A percentile compares a stretch with the other conserved stretches of the same genome.
These are phyloP conservation scores for Zapus hudsonius DNA, from an alignment of 2,113 vertebrate genomes.

Conservation along the genomic window DNA sequence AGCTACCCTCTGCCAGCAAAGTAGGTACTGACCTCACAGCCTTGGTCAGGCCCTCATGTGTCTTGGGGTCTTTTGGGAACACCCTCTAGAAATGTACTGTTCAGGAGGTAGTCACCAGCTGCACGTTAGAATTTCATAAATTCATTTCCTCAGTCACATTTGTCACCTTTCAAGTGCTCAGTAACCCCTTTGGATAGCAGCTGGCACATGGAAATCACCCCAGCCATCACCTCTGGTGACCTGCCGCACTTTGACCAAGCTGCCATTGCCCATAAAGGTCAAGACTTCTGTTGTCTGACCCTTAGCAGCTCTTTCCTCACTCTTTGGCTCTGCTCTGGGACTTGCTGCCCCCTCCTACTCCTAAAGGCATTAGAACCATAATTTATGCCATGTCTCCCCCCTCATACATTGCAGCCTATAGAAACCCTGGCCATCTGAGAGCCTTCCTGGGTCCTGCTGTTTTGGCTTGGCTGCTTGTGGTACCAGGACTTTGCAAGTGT, in stretches of 20 bases:
- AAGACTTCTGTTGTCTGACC: not conserved
- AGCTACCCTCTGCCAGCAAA: conserved; percentile 38
- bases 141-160: not conserved
- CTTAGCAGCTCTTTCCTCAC: not conserved
- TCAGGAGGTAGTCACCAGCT: not conserved
- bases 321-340: not conserved
- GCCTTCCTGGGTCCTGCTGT: not conserved
- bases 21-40: not conserved
- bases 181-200: not conserved
- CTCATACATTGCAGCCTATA: not conserved
- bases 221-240: conserved; percentile 38
- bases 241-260: conserved; percentile 12
- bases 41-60: not conserved
- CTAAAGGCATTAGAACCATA: not conserved
- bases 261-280: not conserved
- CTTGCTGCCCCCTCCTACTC: not conserved
- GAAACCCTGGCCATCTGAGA: not conserved
- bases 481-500: not conserved
- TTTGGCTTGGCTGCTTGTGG: not conserved
- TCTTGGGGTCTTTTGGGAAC: not conserved
- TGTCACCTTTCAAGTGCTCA: conserved; percentile 37
- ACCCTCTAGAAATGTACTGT: not conserved
- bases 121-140: not conserved
- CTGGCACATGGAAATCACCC: not conserved
- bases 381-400: not conserved